phyloP scores from a whole-genome alignment of 2,888 invertebrate genomes.

The Hirtodrosophila histrioides region DNA sequence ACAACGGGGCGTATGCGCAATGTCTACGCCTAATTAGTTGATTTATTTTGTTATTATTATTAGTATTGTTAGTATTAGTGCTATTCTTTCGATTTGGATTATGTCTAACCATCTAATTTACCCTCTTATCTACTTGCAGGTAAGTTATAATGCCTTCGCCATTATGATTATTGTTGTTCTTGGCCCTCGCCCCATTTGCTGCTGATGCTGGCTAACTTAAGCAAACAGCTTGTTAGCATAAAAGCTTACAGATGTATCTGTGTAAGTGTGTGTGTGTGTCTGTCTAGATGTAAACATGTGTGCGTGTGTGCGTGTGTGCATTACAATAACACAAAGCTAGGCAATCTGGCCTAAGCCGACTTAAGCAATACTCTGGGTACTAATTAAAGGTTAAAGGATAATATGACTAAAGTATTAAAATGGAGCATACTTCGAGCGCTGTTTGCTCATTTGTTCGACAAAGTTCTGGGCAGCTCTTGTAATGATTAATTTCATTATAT shows the following conservation, averaged over 20 bases:
- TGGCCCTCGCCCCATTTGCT: conserved; percentile 11
- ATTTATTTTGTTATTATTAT: conserved; percentile 24
- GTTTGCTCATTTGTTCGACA: no score
- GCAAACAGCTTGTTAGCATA: conserved; percentile 34
- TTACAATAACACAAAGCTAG: conserved; percentile 10
- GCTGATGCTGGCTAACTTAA: conserved; percentile 22
- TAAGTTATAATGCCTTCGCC: conserved; percentile 44
- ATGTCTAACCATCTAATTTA: conserved; percentile 31
- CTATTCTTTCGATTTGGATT: conserved; percentile 9
- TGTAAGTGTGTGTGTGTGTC: conserved; percentile 28
- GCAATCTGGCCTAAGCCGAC: background rate
- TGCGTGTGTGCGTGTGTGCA: conserved; percentile 10
- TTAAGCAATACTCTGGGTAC: conserved; percentile 5
- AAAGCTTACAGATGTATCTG: conserved; percentile 26
- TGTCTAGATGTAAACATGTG: conserved; percentile 25
- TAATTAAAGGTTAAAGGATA: no score
- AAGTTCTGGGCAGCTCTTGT: no score
- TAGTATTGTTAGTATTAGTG: conserved; percentile 2
- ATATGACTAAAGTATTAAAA: no score
- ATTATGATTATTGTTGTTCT: conserved; percentile 11
- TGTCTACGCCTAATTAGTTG: conserved; percentile 65
- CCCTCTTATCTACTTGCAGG: conserved; percentile 54
- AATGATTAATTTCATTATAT: no score
- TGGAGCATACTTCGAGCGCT: no score
- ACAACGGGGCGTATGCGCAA: conserved; percentile 63